phyloP scores from a whole-genome alignment of 2,888 invertebrate genomes.

The Pachymerium ferrugineum region DNA sequence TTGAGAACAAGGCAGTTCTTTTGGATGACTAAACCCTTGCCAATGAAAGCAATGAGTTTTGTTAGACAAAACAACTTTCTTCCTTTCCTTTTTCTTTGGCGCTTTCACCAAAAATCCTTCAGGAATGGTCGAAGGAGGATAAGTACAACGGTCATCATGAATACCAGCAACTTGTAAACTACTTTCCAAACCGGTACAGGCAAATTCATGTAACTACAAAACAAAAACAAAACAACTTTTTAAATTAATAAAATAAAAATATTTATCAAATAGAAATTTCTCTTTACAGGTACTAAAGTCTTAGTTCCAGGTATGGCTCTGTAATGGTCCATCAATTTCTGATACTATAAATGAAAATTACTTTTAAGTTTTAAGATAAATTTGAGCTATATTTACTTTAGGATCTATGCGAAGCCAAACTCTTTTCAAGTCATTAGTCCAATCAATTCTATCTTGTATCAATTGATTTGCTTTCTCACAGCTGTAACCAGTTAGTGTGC shows the following conservation, averaged over 20 bases:
- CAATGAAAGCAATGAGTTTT: too few species aligned
- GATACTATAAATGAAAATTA: background rate
- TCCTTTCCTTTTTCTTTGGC: too few species aligned
- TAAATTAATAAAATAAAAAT: background rate
- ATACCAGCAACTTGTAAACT: background rate
- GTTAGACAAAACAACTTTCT: too few species aligned
- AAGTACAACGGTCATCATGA: background rate
- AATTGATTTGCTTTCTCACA: background rate
- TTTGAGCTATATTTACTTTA: background rate
- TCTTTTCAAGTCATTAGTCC: background rate
- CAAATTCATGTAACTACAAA: background rate
- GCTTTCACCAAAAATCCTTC: background rate
- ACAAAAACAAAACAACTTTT: background rate
- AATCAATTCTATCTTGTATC: background rate
- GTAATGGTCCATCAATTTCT: background rate
- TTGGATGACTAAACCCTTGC: too few species aligned
- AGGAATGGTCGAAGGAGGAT: background rate
- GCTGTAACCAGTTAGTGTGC: background rate
- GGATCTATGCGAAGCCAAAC: background rate
- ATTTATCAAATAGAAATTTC: too few species aligned
- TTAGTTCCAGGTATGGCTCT: background rate
- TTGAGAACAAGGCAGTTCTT: too few species aligned
- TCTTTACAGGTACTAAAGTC: too few species aligned
- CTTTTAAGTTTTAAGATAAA: background rate
- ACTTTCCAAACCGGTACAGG: background rate